Evolutionary conservation across 2,888 invertebrate genomes (phyloP).

Genomic region (Octonoba sinensis): DNA sequence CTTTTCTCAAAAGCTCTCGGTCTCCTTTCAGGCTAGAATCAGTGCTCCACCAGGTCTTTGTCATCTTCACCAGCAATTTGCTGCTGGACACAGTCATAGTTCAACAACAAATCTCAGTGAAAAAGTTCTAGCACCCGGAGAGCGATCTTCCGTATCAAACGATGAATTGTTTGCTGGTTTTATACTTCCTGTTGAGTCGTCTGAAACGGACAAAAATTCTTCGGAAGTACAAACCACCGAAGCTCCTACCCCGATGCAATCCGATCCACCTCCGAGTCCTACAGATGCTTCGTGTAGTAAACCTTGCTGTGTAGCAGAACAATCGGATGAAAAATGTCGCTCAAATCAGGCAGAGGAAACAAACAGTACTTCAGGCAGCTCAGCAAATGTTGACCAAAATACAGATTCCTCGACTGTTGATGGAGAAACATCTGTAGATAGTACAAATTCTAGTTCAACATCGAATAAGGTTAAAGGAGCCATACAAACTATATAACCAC

Average conservation of each 20-base stretch:
- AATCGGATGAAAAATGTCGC: slow-evolving; percentile 47
- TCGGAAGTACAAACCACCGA: not conserved
- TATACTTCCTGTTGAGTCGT: not conserved
- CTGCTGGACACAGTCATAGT: slow-evolving; percentile 14
- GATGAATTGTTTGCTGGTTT: slow-evolving; percentile 41
- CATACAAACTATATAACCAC: slow-evolving; percentile 59
- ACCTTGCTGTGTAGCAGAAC: slow-evolving; percentile 60
- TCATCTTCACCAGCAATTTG: slow-evolving; percentile 47
- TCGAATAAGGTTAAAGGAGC: slow-evolving; percentile 57
- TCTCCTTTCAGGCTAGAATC: slow-evolving; percentile 58
- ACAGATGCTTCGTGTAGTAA: slow-evolving; percentile 38
- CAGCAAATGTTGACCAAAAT: not conserved
- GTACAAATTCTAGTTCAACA: not conserved
- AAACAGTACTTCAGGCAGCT: not conserved
- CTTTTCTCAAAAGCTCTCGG: not conserved
- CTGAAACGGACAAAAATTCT: not conserved
- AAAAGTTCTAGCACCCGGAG: slow-evolving; percentile 3
- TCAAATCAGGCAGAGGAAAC: not conserved
- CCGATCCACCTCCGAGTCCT: slow-evolving; percentile 33
- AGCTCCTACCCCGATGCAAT: not conserved
- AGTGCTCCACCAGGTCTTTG: slow-evolving; percentile 63
- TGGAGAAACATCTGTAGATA: not conserved
- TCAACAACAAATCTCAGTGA: slow-evolving; percentile 44
- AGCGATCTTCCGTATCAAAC: slow-evolving; percentile 14
- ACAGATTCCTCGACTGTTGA: not conserved